Conservation (phyloP, 2,888 invertebrate genomes). For the Chymomyza amoena region DNA sequence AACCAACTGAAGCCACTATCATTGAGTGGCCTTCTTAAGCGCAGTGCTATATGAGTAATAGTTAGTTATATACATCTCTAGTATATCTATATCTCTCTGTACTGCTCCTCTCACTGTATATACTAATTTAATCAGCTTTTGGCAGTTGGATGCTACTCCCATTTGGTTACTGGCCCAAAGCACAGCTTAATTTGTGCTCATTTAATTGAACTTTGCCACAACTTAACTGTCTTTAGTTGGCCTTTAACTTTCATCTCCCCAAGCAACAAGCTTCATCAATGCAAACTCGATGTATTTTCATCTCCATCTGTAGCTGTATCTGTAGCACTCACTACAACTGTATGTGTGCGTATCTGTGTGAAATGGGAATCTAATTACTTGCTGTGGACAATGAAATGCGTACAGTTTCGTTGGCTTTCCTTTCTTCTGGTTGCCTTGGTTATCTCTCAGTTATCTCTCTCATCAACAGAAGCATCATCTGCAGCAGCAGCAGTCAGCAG, state of each 20-base stretch:
- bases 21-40: not conserved
- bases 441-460: conserved; percentile 33
- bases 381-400: conserved; percentile 52
- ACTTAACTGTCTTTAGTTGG: conserved; percentile 25
- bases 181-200: conserved; percentile 43
- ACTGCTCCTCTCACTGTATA: not conserved
- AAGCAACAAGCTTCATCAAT: not conserved
- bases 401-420: conserved; percentile 27
- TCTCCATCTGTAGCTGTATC: no score
- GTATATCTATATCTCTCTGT: not conserved
- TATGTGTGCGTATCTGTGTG: conserved; percentile 1
- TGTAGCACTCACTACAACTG: not conserved
- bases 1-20: not conserved
- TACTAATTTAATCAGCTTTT: conserved; percentile 66
- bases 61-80: conserved; percentile 43
- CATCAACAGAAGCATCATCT: conserved; percentile 27
- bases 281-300: not conserved
- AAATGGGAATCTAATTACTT: conserved; percentile 64
- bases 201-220: conserved; percentile 53
- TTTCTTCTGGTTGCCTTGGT: conserved; percentile 62
- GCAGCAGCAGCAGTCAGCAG: conserved; percentile 37
- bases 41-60: conserved; percentile 35
- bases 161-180: not conserved
- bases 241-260: conserved; percentile 1
- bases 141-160: conserved; percentile 18